Conservation (phyloP, 2,888 invertebrate genomes). For the Lasioglossum villosulum region DNA sequence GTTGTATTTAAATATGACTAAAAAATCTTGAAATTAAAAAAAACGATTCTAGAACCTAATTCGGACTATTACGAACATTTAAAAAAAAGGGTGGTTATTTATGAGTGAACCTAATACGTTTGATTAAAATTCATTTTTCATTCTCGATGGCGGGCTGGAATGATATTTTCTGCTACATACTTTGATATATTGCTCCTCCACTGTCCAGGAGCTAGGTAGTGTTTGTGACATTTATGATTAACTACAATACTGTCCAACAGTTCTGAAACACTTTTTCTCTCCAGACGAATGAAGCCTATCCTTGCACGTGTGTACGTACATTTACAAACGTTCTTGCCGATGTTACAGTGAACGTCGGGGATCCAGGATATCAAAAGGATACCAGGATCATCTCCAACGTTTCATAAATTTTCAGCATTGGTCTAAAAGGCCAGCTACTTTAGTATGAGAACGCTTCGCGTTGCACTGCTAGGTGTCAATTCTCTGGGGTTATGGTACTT, state of each 20-base stretch:
- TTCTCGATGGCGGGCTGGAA: background rate
- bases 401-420: background rate
- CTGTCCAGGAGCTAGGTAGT: background rate
- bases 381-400: background rate
- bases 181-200: background rate
- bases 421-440: background rate
- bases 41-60: no score
- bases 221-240: constrained; percentile 4
- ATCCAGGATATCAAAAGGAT: background rate
- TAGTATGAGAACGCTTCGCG: background rate
- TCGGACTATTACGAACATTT: no score
- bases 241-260: constrained; percentile 7
- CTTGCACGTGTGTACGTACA: background rate
- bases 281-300: background rate
- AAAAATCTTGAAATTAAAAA: no score
- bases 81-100: background rate
- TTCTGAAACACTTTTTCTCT: background rate
- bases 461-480: background rate
- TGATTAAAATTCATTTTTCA: constrained; percentile 14
- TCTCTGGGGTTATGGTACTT: background rate
- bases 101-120: background rate
- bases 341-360: background rate
- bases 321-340: background rate
- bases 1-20: no score
- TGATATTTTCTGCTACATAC: background rate